Percentiles rank a stretch among this genome's conserved stretches.
Evolutionary conservation across 2,888 invertebrate species (phyloP).

Genomic region (Lithodes maja): DNA sequence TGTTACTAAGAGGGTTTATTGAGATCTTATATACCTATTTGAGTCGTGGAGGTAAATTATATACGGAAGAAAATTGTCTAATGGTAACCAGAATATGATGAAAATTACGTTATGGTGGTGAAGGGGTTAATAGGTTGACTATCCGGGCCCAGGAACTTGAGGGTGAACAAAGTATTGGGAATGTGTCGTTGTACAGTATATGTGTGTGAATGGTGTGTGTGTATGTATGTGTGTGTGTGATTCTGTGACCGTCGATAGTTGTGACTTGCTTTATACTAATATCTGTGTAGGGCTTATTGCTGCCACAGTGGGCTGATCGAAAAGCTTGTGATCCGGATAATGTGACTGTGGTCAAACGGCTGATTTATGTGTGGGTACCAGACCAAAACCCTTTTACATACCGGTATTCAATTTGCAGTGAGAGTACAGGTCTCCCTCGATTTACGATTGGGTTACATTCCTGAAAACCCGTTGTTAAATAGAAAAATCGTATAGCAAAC

Average conservation of each 20-base stretch:
- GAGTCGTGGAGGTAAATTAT: not conserved
- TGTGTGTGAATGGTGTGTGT: slow-evolving; percentile 32
- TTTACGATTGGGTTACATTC: no score
- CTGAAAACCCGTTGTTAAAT: no score
- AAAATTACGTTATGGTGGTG: no score
- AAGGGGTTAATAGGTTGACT: not conserved
- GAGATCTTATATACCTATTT: no score
- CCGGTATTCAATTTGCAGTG: no score
- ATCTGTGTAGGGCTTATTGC: slow-evolving; percentile 44
- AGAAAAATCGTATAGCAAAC: no score
- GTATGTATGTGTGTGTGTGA: slow-evolving; percentile 6
- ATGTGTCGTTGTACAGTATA: not conserved
- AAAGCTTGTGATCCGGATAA: slow-evolving; percentile 32
- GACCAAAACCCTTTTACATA: no score
- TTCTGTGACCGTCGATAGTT: not conserved
- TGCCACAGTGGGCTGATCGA: slow-evolving; percentile 12
- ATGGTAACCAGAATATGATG: no score
- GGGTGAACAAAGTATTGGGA: slow-evolving; percentile 8
- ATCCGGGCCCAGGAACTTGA: not conserved
- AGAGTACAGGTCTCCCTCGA: no score
- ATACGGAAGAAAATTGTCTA: no score
- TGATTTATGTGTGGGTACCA: no score
- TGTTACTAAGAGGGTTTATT: no score
- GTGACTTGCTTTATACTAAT: slow-evolving; percentile 42
- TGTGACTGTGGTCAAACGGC: not conserved